Base-by-base conservation (phyloP, 2,113 vertebrate genomes). In the Lycocorax pyrrhopterus region DNA sequence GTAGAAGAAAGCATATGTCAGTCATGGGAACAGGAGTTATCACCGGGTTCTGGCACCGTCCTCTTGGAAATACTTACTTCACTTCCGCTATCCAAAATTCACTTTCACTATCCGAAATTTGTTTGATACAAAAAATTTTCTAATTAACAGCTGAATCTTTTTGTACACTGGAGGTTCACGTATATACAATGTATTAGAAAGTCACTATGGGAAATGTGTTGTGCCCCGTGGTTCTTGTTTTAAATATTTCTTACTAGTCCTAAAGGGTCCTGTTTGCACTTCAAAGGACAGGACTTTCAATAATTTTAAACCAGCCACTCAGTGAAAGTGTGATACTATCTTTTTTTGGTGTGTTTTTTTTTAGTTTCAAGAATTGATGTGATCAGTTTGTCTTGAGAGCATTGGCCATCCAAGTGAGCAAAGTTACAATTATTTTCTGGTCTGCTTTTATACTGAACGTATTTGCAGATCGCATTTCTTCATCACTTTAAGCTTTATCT, bases 101-200 rank as follows among this genome's bases (percentile, higher is more conserved):
- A 9, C 23, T 94, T 90, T 21, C 8, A 25, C 8, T 49, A 32
- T 32, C 9, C 10, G 55, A 60, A 74, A 68, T 55, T 43, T 47
- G 3, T 77, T 85, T 5, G 1, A 49, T 59, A 35, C 10, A 35
- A 87, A 81, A 84, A 14, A 53, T 12, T 3, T 25, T 53, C 12
- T 69, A 33, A 25, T 84, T 55, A 69, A 41, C 7, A 37, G 15
- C 30, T 43, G 41, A n/a, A 44, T 35, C 37, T 43, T 25, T 2
- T 27, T 2, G 0, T 22, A 7, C 0, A 0, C 12, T 80, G 44
- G 17, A 66, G 18, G 27, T 41, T 86, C 16, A 12, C 1, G 0
- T 41, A 16, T 29, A 25, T 21, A 27, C 0, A 1, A 6, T 33
- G 3, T 25, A 67, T 74, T 69, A 41, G 67, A 55, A 85, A 56